These are phyloP conservation scores for Nothobranchius furzeri DNA, from an alignment of 2,113 vertebrate species.

Conservation along the genomic window DNA sequence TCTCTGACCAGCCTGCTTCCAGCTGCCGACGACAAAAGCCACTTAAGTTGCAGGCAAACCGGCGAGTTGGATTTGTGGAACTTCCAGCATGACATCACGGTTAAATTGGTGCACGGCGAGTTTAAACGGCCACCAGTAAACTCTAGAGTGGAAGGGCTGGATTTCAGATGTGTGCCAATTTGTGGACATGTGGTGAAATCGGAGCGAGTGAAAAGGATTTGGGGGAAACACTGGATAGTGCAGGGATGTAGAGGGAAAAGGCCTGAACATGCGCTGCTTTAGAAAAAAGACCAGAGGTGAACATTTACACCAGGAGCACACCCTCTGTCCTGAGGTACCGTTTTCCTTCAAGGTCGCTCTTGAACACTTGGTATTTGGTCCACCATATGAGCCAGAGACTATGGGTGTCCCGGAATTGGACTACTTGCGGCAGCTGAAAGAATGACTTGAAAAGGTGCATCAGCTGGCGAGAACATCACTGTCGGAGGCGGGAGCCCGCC, in stretches of 20 bases:
- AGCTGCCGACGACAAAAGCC: conserved; percentile 48
- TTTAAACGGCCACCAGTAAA: conserved; percentile 42
- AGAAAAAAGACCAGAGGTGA: conserved; percentile 42
- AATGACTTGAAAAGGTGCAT: too few relatives aligned
- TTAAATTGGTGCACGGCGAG: conserved; percentile 1
- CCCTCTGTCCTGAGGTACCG: too few relatives aligned
- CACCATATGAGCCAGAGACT: too few relatives aligned
- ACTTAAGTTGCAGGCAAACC: conserved; percentile 47
- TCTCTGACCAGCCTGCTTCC: conserved; percentile 30
- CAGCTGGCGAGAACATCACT: too few relatives aligned
- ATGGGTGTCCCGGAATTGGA: too few relatives aligned
- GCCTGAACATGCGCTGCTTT: conserved; percentile 61
- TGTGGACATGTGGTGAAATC: conserved; percentile 20
- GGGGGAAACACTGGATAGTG: conserved; percentile 9
- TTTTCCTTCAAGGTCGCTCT: too few relatives aligned
- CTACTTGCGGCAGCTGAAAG: too few relatives aligned
- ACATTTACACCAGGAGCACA: too few relatives aligned
- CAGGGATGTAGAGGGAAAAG: conserved; percentile 19
- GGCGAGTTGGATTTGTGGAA: conserved; percentile 27
- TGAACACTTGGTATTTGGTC: too few relatives aligned
- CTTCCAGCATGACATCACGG: conserved; percentile 54
- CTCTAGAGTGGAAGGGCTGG: conserved; percentile 9
- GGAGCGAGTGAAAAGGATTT: not conserved
- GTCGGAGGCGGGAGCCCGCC: too few relatives aligned
- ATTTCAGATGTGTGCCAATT: conserved; percentile 42